Evolutionary conservation across 2,113 vertebrate genomes (phyloP), one percentile per base, ranked within the genome.

Genomic region (Shinisaurus crocodilurus): DNA sequence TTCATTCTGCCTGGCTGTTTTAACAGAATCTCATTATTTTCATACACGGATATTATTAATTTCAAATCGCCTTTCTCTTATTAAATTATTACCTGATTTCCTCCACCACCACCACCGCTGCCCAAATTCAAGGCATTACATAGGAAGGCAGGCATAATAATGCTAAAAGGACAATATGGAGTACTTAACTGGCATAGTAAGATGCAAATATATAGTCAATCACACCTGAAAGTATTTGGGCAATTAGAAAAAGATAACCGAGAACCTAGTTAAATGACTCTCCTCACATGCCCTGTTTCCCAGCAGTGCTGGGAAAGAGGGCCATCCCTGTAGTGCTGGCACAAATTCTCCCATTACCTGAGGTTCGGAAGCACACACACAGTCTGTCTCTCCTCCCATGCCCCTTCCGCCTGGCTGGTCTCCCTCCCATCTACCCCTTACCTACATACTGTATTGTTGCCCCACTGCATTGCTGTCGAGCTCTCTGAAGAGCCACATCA

Each of bases 1-100:
- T 57, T 45, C 74, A 72, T 83, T 92, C 65, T 60, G 88, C 70
- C 75, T 92, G n/a, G 83, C 80, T 76, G 40, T 70, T 37, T 94
- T 43, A 88, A 72, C 43, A 69, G 70, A 90, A 92, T 89, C 2
- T 25, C 50, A 54, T 89, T 94, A 54, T 89, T 94, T 93, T 94
- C 92, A 40, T 60, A 85, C 63, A 83, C 76, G 16, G 54, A 93
- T 90, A 85, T 37, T 72, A 60, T 89, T 74, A 54, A 40, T n/a
- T 82, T 37, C 23, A 72, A 70, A 60, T 57, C n/a, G 85, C 81
- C 85, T 45, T 29, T n/a, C 82, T 92, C 40, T 89, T 0, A 81
- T 90, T 60, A 81, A 48, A 86, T 82, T 82, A 88, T 89, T 69
- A 70, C 13, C 45, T 74, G 86, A 90, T 16, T 50, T 43, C 65